These are phyloP conservation scores for Seriola quinqueradiata DNA, from an alignment of 2,113 vertebrate genomes.

Conservation along the genomic window DNA sequence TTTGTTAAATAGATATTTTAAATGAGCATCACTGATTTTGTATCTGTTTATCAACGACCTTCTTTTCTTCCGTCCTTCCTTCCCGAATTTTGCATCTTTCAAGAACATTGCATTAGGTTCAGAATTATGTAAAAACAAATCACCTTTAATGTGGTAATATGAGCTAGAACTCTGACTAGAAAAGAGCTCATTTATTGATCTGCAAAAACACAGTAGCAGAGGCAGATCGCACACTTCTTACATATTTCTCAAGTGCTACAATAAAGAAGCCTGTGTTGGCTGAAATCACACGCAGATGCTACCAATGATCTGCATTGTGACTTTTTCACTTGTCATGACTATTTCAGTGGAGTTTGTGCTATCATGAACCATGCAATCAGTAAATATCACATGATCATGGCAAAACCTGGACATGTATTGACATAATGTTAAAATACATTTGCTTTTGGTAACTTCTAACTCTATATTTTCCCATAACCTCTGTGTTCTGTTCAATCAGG, in stretches of 20 bases:
- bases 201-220: not conserved
- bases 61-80: not conserved
- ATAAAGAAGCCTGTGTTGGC: not conserved
- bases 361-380: conserved; percentile 1
- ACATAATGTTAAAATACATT: conserved; percentile 44
- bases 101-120: not conserved
- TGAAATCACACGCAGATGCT: not conserved
- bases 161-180: not conserved
- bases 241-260: not conserved
- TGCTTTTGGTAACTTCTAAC: conserved; percentile 50
- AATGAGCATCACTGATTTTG: not conserved
- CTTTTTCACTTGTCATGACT: not conserved
- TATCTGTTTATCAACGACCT: not conserved
- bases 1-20: not conserved
- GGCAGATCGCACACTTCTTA: not conserved
- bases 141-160: not conserved
- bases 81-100: not conserved
- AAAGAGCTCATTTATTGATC: not conserved
- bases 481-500: conserved; percentile 72
- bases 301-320: not conserved
- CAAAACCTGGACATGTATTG: conserved; percentile 34
- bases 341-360: not conserved
- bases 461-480: conserved; percentile 81
- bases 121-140: not conserved
- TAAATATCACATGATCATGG: conserved; percentile 6